phyloP scores from a whole-genome alignment of 2,888 invertebrate species.

The Tenthredo distinguenda region DNA sequence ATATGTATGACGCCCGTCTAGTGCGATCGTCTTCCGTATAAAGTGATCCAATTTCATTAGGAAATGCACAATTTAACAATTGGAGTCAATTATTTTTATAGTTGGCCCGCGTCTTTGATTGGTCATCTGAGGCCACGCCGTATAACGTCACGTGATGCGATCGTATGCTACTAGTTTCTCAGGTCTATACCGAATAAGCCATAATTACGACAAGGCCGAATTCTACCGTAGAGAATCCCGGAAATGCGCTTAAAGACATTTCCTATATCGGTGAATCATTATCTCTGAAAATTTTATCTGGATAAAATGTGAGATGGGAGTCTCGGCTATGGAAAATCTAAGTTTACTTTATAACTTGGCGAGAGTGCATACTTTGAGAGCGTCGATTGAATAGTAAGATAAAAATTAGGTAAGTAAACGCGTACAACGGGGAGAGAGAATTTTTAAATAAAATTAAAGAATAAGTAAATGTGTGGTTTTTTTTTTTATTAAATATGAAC shows the following conservation, averaged over 20 bases:
- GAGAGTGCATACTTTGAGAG: background rate
- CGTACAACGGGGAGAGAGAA: background rate
- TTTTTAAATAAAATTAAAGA: background rate
- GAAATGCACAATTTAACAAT: constrained; percentile 76
- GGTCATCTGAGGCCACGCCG: constrained; percentile 45
- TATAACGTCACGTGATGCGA: background rate
- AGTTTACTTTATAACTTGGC: background rate
- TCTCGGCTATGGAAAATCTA: background rate
- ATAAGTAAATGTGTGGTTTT: background rate
- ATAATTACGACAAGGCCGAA: constrained; percentile 1
- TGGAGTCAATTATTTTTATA: constrained; percentile 74
- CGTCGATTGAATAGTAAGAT: background rate
- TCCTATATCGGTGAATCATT: background rate
- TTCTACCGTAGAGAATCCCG: background rate
- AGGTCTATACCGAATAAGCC: background rate
- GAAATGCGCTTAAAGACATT: background rate
- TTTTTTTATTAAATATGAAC: constrained; percentile 68
- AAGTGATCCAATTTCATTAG: constrained; percentile 66
- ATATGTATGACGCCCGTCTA: background rate
- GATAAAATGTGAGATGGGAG: background rate
- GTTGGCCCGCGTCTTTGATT: constrained; percentile 54
- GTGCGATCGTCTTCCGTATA: constrained; percentile 57
- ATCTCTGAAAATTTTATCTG: background rate
- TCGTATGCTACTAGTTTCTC: background rate
- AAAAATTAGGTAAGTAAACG: background rate